Evolutionary conservation across 2,113 vertebrate species (phyloP).

Genomic region (Microtus ochrogaster): DNA sequence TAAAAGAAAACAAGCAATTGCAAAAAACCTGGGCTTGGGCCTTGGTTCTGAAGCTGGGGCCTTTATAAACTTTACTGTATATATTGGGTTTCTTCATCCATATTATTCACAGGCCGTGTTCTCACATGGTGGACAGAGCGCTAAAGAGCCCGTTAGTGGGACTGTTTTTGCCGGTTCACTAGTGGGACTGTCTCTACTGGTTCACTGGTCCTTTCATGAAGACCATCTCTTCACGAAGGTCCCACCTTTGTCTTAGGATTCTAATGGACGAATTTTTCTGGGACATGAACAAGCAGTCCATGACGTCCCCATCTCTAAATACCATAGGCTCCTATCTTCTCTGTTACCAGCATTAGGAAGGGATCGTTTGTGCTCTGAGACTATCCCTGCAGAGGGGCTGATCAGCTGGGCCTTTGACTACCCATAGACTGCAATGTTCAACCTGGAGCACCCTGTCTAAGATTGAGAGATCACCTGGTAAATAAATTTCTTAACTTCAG

Average conservation of each 20-base stretch:
- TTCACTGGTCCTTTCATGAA: neutral
- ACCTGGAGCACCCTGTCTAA: neutral
- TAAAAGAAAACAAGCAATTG: neutral
- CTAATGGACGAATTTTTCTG: neutral
- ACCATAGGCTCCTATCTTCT: neutral
- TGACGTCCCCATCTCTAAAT: neutral
- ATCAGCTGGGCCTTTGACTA: neutral
- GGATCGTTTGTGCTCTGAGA: neutral
- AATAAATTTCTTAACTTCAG: neutral
- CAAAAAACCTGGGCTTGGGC: neutral
- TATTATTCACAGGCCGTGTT: neutral
- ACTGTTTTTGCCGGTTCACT: neutral
- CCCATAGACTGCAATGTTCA: neutral
- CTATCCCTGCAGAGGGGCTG: neutral
- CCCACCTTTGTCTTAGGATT: neutral
- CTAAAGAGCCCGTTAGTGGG: neutral
- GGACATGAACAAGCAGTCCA: neutral
- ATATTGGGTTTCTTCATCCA: neutral
- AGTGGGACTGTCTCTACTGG: neutral
- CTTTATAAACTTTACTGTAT: neutral
- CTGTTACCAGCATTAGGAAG: neutral
- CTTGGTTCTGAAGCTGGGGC: neutral
- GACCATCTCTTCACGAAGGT: neutral
- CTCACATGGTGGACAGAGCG: neutral
- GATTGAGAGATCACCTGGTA: neutral